Evolutionary conservation across 2,888 invertebrate genomes (phyloP).

Genomic region (Cephus spinipes): DNA sequence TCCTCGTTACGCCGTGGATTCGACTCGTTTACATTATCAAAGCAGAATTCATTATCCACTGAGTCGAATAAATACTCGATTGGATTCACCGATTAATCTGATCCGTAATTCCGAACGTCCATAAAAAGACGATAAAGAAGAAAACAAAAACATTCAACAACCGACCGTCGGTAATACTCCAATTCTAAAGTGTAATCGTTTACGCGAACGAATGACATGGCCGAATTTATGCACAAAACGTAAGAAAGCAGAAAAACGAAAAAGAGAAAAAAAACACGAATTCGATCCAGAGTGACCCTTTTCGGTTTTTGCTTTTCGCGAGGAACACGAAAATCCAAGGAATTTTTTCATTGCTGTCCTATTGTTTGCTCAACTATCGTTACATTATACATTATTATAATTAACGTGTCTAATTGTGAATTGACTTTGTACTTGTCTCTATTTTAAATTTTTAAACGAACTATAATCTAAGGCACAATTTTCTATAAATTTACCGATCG

Average conservation of each 20-base stretch:
- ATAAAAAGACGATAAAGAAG: background rate
- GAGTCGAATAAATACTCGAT: background rate
- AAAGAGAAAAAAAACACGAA: background rate
- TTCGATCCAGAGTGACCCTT: background rate
- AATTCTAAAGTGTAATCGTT: background rate
- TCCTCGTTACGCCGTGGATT: background rate
- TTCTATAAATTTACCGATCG: slow-evolving; percentile 37
- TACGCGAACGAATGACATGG: background rate
- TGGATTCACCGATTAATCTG: background rate
- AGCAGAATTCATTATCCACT: background rate
- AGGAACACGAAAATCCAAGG: slow-evolving; percentile 29
- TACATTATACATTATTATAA: slow-evolving; percentile 18
- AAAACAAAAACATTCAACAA: background rate
- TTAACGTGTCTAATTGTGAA: slow-evolving; percentile 26
- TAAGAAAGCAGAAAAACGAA: background rate
- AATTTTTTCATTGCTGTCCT: slow-evolving; percentile 46
- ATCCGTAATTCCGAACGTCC: background rate
- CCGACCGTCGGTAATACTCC: background rate
- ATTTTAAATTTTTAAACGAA: slow-evolving; percentile 6
- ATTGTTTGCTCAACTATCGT: slow-evolving; percentile 51
- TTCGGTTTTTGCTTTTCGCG: slow-evolving; percentile 2
- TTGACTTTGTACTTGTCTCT: slow-evolving; percentile 28
- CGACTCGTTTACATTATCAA: background rate
- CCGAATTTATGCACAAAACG: background rate
- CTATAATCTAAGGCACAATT: slow-evolving; percentile 36